Base-by-base conservation (phyloP, 2,113 vertebrate species). In the Perca schrenkii region DNA sequence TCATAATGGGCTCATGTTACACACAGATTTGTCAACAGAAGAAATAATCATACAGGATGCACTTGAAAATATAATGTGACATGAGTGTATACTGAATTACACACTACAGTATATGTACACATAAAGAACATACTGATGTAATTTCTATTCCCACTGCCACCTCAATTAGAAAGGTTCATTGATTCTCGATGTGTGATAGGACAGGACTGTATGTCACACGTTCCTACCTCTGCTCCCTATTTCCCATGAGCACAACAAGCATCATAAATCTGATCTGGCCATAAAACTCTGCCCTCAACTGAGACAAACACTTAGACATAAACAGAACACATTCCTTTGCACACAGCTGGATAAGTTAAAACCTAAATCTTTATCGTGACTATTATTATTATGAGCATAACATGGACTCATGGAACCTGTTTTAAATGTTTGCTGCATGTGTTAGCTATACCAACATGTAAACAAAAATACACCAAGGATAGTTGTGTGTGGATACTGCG, bases 221-320 rank as follows among this genome's bases (percentile, higher is more conserved):
- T 71, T 73, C 76, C 53, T 64, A 79, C 61, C 76, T 69, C 50
- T 78, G 89, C 66, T 77, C 68, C n/a, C 47, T 65, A 40, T 89
- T 81, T 88, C 83, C 79, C 63, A 84, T 43, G 25, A 79, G 74
- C 72, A 62, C 28, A 71, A 60, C 31, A 69, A 25, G 36, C 64
- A 17, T 66, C 61, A 67, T 92, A 86, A 92, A 92, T 91, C 80
- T 84, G 74, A 83, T 78, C 56, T 22, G 65, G 53, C 54, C 75
- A 47, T 87, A 80, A 89, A 88, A 74, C 47, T 56, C 62, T 36
- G 11, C 50, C 67, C 67, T 69, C 67, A n/a, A 54, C 50, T 40
- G 67, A 54, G 67, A 54, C 54, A 54, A 50, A 68, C 54, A 57
- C 64, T 46, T 21, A 57, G 22, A 53, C 46, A 57, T 80, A 85